Evolutionary conservation across 2,888 invertebrate genomes (phyloP).

Genomic region (Teinopalpus imperialis): DNA sequence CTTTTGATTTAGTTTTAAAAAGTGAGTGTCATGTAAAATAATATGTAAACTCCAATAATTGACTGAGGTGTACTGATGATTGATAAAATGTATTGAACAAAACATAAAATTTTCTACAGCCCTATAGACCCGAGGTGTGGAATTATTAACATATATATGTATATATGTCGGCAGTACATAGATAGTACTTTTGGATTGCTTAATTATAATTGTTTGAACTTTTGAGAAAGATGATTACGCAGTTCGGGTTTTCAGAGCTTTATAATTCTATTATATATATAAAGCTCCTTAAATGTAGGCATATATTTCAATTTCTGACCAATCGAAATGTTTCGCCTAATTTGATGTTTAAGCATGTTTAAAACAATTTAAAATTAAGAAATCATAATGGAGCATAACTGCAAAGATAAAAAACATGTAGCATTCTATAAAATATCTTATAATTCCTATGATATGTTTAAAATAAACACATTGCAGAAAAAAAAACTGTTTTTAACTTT

Average conservation of each 20-base stretch:
- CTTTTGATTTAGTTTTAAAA: too few relatives aligned
- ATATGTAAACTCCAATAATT: neutral
- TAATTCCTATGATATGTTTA: constrained; percentile 43
- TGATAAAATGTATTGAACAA: too few relatives aligned
- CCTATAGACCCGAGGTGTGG: neutral
- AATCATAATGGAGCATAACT: constrained; percentile 26
- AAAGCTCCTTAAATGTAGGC: constrained; percentile 4
- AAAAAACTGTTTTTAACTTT: neutral
- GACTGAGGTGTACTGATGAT: too few relatives aligned
- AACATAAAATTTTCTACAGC: neutral
- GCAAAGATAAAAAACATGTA: constrained; percentile 34
- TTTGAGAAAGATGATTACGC: neutral
- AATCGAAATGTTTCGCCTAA: constrained; percentile 26
- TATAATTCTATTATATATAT: neutral
- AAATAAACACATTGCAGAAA: constrained; percentile 37
- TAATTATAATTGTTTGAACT: constrained; percentile 1
- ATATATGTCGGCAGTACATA: too few relatives aligned
- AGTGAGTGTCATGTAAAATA: too few relatives aligned
- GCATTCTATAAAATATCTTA: constrained; percentile 37
- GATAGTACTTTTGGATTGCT: too few relatives aligned
- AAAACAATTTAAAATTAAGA: constrained; percentile 21
- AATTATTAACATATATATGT: too few relatives aligned
- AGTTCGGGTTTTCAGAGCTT: neutral
- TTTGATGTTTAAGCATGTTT: constrained; percentile 18
- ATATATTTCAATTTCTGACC: constrained; percentile 11